Evolutionary conservation across 2,797 vertebrate genomes (phyloP).

Genomic region (Megaceryle alcyon): DNA sequence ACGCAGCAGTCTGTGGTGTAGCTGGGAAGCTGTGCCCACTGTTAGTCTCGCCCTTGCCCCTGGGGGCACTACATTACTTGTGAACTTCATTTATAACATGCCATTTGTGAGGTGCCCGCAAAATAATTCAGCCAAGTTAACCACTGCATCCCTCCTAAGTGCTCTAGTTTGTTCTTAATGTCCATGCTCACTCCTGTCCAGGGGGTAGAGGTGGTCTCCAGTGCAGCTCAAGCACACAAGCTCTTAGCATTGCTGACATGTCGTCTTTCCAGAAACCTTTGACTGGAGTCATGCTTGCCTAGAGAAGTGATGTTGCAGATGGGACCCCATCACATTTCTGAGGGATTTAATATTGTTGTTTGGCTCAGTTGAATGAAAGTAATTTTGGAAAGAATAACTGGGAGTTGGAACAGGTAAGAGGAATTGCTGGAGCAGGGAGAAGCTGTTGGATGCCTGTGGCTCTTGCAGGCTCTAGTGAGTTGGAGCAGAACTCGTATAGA

Average conservation of each 20-base stretch:
- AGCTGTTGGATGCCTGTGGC: neutral
- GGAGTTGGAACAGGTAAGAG: neutral
- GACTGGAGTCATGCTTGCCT: neutral
- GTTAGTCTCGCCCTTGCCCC: neutral
- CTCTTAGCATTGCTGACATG: neutral
- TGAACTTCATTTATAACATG: neutral
- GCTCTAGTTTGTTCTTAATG: neutral
- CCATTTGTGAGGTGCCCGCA: neutral
- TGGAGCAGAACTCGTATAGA: neutral
- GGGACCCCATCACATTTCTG: rapidly evolving
- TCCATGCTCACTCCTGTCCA: neutral
- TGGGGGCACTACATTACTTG: rapidly evolving
- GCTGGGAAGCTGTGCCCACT: neutral
- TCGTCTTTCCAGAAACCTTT: neutral
- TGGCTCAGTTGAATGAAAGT: neutral
- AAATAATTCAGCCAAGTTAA: neutral
- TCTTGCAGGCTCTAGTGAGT: neutral
- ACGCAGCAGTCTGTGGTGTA: neutral
- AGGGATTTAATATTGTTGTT: neutral
- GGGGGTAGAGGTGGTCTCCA: neutral
- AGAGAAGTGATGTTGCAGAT: neutral
- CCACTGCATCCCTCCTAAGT: neutral
- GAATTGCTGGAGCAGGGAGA: neutral
- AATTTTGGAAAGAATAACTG: neutral
- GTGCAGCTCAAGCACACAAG: neutral